phyloP scores from a whole-genome alignment of 1,140 invertebrate genomes.

The Ips nitidus region DNA sequence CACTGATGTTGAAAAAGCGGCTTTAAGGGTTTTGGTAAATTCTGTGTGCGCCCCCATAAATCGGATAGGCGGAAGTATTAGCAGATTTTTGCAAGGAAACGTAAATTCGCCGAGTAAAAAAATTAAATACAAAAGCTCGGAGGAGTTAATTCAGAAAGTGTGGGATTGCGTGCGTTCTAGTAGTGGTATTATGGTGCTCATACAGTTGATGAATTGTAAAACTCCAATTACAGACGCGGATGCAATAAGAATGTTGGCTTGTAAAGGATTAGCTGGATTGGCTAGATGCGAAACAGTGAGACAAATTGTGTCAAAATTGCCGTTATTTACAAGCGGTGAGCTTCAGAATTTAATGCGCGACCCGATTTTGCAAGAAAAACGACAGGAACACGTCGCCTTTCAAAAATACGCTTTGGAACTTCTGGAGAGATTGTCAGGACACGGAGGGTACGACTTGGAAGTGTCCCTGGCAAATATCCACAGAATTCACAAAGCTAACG shows the following conservation, averaged over 20 bases:
- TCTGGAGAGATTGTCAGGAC: conserved; percentile 88
- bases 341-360: conserved; percentile 93
- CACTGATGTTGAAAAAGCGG: conserved; percentile 88
- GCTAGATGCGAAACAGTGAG: conserved; percentile 87
- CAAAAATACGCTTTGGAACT: conserved; percentile 93
- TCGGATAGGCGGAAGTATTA: conserved; percentile 66
- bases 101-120: conserved; percentile 72
- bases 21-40: conserved; percentile 85
- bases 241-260: conserved; percentile 87
- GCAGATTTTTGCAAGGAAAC: conserved; percentile 59
- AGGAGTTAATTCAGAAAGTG: conserved; percentile 86
- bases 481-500: conserved; percentile 79
- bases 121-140: conserved; percentile 70
- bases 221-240: conserved; percentile 96
- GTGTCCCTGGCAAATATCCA: conserved; percentile 84
- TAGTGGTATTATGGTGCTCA: conserved; percentile 92
- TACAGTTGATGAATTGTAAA: conserved; percentile 86
- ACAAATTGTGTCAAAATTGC: conserved; percentile 95
- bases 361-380: conserved; percentile 94
- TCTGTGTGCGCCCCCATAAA: conserved; percentile 90
- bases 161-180: conserved; percentile 92
- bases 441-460: conserved; percentile 81
- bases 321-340: conserved; percentile 90
- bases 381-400: conserved; percentile 92
- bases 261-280: conserved; percentile 87